phyloP scores from a whole-genome alignment of 1,140 invertebrate genomes.

The Bombyx mandarina region DNA sequence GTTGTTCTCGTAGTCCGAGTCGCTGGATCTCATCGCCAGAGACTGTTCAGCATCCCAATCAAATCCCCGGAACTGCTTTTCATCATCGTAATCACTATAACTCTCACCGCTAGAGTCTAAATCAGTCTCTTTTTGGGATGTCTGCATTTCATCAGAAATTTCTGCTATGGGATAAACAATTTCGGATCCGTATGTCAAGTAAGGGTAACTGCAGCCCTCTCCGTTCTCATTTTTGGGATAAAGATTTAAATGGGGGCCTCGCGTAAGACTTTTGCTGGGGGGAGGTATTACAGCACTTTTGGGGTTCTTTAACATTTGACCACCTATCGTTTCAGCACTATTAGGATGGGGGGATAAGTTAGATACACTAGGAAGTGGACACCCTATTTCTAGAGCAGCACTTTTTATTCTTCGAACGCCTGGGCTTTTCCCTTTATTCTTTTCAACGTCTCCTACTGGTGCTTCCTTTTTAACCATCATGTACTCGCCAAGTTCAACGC shows the following conservation, averaged over 20 bases:
- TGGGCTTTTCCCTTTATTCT: constrained; percentile 55
- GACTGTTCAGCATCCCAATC: constrained; percentile 68
- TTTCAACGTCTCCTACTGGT: constrained; percentile 43
- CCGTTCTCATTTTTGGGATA: constrained; percentile 70
- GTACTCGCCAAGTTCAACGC: constrained; percentile 68
- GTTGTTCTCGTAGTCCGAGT: constrained; percentile 74
- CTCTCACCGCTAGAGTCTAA: constrained; percentile 71
- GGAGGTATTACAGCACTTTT: constrained; percentile 75
- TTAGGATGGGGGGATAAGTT: constrained; percentile 77
- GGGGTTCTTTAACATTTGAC: constrained; percentile 73
- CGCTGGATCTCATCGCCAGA: constrained; percentile 60
- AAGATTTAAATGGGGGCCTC: constrained; percentile 77
- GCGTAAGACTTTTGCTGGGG: constrained; percentile 75
- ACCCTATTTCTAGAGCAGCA: constrained; percentile 77
- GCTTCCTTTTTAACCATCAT: constrained; percentile 66
- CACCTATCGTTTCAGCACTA: constrained; percentile 77
- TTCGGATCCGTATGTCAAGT: constrained; percentile 80
- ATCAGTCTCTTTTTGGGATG: constrained; percentile 77
- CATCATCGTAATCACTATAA: constrained; percentile 72
- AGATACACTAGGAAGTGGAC: constrained; percentile 74
- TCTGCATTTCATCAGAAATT: constrained; percentile 84
- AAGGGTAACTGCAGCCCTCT: constrained; percentile 72
- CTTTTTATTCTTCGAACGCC: constrained; percentile 77
- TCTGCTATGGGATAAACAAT: constrained; percentile 88
- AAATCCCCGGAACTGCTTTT: constrained; percentile 67